Conservation (phyloP, 2,888 invertebrate genomes). For the Spicauda simplicius region DNA sequence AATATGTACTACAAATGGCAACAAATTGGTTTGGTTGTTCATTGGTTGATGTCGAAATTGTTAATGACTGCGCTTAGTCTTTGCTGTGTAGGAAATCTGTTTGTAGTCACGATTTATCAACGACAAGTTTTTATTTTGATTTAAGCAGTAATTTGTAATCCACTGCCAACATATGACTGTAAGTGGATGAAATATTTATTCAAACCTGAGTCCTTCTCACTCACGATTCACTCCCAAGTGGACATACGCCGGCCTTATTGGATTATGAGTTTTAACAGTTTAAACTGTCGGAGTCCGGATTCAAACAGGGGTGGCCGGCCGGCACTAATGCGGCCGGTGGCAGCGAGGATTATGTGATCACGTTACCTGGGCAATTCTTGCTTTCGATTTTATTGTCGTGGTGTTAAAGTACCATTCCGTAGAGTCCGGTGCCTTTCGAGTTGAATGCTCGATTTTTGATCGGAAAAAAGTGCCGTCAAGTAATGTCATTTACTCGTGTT, state of each 20-base stretch:
- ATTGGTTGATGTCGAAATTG: constrained; percentile 15
- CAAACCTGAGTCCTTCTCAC: constrained; percentile 38
- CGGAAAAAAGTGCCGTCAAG: constrained; percentile 19
- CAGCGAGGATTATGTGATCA: constrained; percentile 45
- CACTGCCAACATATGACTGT: neutral
- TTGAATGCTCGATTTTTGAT: constrained; percentile 32
- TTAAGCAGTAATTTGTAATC: neutral
- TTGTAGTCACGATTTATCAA: neutral
- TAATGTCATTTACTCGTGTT: constrained; percentile 26
- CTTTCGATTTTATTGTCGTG: constrained; percentile 43
- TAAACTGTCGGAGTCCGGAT: constrained; percentile 64
- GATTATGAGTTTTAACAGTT: constrained; percentile 77
- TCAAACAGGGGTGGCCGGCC: constrained; percentile 65
- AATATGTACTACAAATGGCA: constrained; percentile 28
- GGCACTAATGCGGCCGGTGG: constrained; percentile 56
- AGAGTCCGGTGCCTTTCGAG: constrained; percentile 20
- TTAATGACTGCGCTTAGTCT: constrained; percentile 9
- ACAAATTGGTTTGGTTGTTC: constrained; percentile 11
- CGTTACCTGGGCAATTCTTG: constrained; percentile 38
- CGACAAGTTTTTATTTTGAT: neutral
- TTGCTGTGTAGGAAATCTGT: neutral
- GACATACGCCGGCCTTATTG: constrained; percentile 68
- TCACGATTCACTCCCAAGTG: constrained; percentile 57
- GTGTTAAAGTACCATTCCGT: constrained; percentile 44
- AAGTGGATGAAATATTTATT: constrained; percentile 5